Base-by-base conservation (phyloP, 2,113 vertebrate species). In the Periophthalmus modestus region DNA sequence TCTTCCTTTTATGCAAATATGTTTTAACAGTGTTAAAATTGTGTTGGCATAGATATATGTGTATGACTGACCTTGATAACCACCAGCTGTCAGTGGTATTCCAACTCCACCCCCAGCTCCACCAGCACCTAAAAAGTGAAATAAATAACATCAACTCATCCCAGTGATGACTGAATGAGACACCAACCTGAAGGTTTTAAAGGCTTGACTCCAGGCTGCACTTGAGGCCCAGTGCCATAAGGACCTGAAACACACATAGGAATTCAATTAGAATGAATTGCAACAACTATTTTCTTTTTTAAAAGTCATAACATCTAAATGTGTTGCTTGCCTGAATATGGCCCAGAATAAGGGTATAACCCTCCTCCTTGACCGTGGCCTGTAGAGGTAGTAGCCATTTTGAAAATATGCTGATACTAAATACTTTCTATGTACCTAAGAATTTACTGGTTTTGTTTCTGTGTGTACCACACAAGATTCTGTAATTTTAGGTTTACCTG, bases 201-300 rank as follows among this genome's bases (percentile, higher is more conserved):
- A 48, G 93, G 92, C 34, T 91, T 93, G 13, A 82, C 89, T 72
- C 88, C 92, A 73, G 93, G 91, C 33, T 87, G 82, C 19, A 39
- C 21, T 62, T 72, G 78, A 62, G 68, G 5, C 34, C 79, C 84
- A 50, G 59, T 63, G 54, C 86, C 84, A 47, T 78, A 89, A 70
- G 86, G 87, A 55, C 62, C 88, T 93, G 50, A 75, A 74, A 34
- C 34, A 83, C 18, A 85, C 14, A 66, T 21, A 58, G 55, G 14
- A 59, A 28, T 14, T 7, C 57, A 28, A 28, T 13, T 59, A 52
- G 0, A 0, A 69, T 1, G 54, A 1, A 61, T 9, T 6, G 46
- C 24, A 13, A 14, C 23, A 58, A 24, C 5, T 24, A 48, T 28
- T 15, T 13, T 15, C 14, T 62, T 43, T 39, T 39, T 39, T 3